Conservation (phyloP, 2,888 invertebrate genomes). For the Andrena chrysosceles region DNA sequence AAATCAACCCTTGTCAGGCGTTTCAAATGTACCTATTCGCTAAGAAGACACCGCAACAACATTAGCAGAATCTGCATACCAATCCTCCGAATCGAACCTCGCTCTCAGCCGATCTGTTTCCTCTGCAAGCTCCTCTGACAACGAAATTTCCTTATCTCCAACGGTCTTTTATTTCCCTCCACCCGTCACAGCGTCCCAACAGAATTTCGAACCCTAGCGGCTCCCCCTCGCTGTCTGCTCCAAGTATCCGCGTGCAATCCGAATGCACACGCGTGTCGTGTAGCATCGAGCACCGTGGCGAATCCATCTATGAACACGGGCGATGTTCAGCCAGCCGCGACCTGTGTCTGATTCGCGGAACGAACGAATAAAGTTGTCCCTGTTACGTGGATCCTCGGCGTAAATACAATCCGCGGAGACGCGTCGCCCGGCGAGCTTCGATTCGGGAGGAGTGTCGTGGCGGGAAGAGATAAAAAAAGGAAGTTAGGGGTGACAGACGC, state of each 20-base stretch:
- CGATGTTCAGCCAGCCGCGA: slow-evolving; percentile 68
- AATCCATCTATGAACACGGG: slow-evolving; percentile 65
- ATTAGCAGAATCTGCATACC: background rate
- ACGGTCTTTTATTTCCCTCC: background rate
- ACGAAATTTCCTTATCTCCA: background rate
- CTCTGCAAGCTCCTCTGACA: background rate
- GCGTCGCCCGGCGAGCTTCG: slow-evolving; percentile 40
- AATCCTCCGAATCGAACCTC: background rate
- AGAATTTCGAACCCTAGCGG: slow-evolving; percentile 24
- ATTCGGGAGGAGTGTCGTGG: slow-evolving; percentile 32
- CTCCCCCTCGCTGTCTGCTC: background rate
- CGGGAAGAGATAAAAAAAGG: slow-evolving; percentile 22
- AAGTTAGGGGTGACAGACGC: background rate
- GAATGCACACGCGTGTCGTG: slow-evolving; percentile 23
- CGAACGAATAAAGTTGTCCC: slow-evolving; percentile 78
- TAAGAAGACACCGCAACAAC: background rate
- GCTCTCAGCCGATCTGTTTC: background rate
- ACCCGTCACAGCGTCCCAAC: slow-evolving; percentile 50
- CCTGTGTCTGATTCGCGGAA: slow-evolving; percentile 78
- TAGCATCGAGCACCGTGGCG: slow-evolving; percentile 67
- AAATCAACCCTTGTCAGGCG: too few relatives aligned
- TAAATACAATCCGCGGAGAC: slow-evolving; percentile 29
- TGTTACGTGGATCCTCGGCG: slow-evolving; percentile 35
- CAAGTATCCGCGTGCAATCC: background rate
- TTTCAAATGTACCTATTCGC: too few relatives aligned